Percentiles rank a stretch among this genome's conserved stretches.
These are phyloP conservation scores for Philypnodon macrostomus DNA, from an alignment of 2,797 vertebrate genomes.

Conservation along the genomic window DNA sequence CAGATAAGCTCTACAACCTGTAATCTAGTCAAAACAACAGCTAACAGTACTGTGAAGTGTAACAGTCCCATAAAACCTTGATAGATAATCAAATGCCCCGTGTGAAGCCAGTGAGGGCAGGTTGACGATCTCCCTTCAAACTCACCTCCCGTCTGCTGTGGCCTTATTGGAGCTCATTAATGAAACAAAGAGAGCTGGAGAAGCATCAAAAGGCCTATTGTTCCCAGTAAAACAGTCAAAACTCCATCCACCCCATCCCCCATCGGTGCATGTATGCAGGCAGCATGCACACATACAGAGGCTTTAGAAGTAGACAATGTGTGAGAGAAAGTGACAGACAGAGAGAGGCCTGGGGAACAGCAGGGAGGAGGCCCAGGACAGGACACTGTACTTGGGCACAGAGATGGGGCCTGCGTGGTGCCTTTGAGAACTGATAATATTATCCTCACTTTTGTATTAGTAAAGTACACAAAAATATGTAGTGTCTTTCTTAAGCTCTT, in stretches of 20 bases:
- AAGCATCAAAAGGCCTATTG: constrained; percentile 75
- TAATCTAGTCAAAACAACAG: constrained; percentile 20
- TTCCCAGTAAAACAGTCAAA: constrained; percentile 65
- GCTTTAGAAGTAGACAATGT: constrained; percentile 34
- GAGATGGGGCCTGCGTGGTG: constrained; percentile 24
- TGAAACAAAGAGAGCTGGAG: constrained; percentile 63
- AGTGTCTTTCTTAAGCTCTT: too few species aligned
- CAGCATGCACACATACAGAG: constrained; percentile 54
- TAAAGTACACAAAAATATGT: constrained; percentile 42
- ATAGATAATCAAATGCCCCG: constrained; percentile 46
- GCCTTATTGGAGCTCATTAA: constrained; percentile 62
- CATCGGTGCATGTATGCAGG: constrained; percentile 46
- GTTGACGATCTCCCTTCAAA: constrained; percentile 25
- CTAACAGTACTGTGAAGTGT: constrained; percentile 26
- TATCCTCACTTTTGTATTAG: constrained; percentile 21
- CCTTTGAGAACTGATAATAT: constrained; percentile 21
- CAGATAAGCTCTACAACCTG: constrained; percentile 47
- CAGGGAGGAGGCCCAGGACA: constrained; percentile 49
- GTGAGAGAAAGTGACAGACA: constrained; percentile 69
- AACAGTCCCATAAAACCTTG: constrained; percentile 45
- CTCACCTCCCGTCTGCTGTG: constrained; percentile 54
- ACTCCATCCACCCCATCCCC: constrained; percentile 45
- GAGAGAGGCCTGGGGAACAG: constrained; percentile 63
- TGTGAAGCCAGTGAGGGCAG: constrained; percentile 20
- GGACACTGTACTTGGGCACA: constrained; percentile 38